phyloP scores from a whole-genome alignment of 2,888 invertebrate genomes.

The Aleiodes testaceus region DNA sequence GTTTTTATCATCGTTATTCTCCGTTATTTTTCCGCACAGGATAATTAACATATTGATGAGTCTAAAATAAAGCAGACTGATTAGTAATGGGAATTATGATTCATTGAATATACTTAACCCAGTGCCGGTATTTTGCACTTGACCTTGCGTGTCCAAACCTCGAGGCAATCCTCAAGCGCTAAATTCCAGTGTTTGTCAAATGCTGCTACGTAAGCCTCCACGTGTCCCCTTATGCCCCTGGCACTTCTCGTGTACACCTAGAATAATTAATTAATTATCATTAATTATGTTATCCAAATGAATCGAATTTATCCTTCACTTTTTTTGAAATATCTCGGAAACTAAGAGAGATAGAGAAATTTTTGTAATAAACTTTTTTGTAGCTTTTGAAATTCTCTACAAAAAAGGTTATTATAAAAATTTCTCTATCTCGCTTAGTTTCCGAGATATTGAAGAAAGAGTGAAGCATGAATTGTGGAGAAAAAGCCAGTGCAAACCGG shows the following conservation, averaged over 20 bases:
- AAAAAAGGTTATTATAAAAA: no score
- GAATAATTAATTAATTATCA: slow-evolving; percentile 50
- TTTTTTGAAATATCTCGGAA: no score
- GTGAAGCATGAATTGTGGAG: no score
- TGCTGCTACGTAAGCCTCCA: slow-evolving; percentile 85
- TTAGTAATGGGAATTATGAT: slow-evolving; percentile 5
- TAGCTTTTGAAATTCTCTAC: no score
- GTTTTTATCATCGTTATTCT: not conserved
- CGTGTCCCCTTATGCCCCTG: slow-evolving; percentile 82
- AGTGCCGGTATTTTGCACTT: slow-evolving; percentile 78
- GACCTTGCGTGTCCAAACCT: slow-evolving; percentile 83
- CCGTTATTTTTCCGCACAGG: not conserved
- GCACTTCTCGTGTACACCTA: slow-evolving; percentile 85
- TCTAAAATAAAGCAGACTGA: not conserved
- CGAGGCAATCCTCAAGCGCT: slow-evolving; percentile 86
- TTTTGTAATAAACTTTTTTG: no score
- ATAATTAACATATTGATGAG: not conserved
- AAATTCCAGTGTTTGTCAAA: slow-evolving; percentile 98
- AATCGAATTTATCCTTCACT: no score
- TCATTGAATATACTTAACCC: slow-evolving; percentile 72
- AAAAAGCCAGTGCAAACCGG: slow-evolving; percentile 18
- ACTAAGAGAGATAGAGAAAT: no score
- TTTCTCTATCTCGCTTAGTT: no score
- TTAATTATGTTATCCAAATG: no score
- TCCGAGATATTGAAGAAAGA: no score